Conservation (phyloP, 2,888 invertebrate species). For the Papilio protenor region DNA sequence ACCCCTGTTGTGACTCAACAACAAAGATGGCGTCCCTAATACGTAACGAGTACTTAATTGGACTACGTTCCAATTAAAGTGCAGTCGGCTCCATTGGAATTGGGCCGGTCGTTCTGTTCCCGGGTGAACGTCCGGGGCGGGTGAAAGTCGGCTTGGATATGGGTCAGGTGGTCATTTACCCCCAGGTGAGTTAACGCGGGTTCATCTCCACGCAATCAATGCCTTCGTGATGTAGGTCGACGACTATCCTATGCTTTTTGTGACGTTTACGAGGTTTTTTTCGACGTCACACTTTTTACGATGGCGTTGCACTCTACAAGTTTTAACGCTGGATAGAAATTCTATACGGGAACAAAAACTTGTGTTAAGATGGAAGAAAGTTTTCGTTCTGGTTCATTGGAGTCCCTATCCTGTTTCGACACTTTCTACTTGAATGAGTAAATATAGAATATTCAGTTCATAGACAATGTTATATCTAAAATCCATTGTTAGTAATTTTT, state of each 20-base stretch:
- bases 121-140: slow-evolving; percentile 78
- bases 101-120: slow-evolving; percentile 75
- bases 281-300: slow-evolving; percentile 26
- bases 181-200: slow-evolving; percentile 66
- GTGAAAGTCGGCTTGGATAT: slow-evolving; percentile 80
- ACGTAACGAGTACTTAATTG: slow-evolving; percentile 78
- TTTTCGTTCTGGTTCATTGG: slow-evolving; percentile 4
- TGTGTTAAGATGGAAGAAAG: background rate
- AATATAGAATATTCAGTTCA: background rate
- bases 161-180: slow-evolving; percentile 83
- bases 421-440: background rate
- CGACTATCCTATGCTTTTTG: slow-evolving; percentile 38
- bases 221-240: slow-evolving; percentile 39
- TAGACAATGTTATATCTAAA: background rate
- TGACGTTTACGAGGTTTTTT: slow-evolving; percentile 17
- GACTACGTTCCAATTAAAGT: slow-evolving; percentile 82
- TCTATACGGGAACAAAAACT: slow-evolving; percentile 12
- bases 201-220: slow-evolving; percentile 55
- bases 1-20: slow-evolving; percentile 11
- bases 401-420: background rate
- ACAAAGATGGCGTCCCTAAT: slow-evolving; percentile 39
- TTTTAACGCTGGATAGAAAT: slow-evolving; percentile 12
- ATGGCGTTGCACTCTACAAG: background rate
- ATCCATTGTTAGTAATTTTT: background rate
- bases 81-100: slow-evolving; percentile 74